These are phyloP conservation scores for Lithobates sylvaticus DNA, from an alignment of 2,797 vertebrate genomes.

Conservation along the genomic window DNA sequence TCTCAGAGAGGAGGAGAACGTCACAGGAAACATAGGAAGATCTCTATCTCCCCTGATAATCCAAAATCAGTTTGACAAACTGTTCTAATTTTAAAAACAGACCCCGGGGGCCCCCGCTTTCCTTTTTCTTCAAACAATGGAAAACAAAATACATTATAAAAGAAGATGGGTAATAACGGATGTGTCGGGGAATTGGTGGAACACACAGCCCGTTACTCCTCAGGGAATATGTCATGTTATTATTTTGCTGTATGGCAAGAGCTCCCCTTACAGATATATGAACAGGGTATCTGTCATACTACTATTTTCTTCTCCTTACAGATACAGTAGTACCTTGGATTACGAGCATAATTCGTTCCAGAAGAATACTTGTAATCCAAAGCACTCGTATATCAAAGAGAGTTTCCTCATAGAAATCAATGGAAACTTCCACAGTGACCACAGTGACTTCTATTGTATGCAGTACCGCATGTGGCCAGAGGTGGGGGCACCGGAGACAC, in stretches of 20 bases:
- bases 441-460: too few species aligned
- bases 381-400: too few species aligned
- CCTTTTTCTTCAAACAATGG: neutral
- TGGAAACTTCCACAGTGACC: too few species aligned
- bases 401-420: too few species aligned
- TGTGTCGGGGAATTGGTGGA: neutral
- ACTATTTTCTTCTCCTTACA: too few species aligned
- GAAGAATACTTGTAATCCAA: too few species aligned
- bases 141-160: neutral
- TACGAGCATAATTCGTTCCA: too few species aligned
- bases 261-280: neutral
- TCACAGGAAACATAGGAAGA: constrained; percentile 36
- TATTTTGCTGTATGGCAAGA: neutral
- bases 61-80: constrained; percentile 14
- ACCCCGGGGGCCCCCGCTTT: neutral
- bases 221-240: neutral
- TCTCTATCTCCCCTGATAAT: constrained; percentile 7
- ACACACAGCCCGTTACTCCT: neutral
- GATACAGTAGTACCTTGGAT: too few species aligned
- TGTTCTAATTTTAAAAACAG: neutral
- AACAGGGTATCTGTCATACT: neutral
- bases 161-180: neutral
- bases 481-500: too few species aligned
- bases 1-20: neutral
- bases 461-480: too few species aligned